phyloP scores from a whole-genome alignment of 2,797 vertebrate species.

The Anolis apletophallus region DNA sequence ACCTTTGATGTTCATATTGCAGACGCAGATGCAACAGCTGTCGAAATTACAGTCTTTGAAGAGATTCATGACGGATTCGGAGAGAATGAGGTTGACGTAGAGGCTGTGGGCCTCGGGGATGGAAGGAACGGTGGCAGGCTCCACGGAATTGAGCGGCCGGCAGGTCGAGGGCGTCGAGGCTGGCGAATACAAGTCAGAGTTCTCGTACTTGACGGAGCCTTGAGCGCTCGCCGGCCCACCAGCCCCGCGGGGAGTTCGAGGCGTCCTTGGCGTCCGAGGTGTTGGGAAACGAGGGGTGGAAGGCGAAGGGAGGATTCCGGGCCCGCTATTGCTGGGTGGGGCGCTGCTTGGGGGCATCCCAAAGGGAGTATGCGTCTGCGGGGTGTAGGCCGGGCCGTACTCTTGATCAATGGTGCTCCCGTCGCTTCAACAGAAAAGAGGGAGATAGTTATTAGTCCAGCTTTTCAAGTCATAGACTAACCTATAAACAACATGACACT shows the following conservation, averaged over 20 bases:
- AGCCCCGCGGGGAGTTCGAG: conserved; percentile 89
- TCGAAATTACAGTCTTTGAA: conserved; percentile 99
- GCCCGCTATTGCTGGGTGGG: conserved; percentile 91
- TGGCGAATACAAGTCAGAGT: conserved; percentile 96
- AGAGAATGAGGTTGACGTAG: conserved; percentile 98
- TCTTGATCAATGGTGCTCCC: conserved; percentile 95
- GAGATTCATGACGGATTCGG: conserved; percentile 97
- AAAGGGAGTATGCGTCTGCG: conserved; percentile 94
- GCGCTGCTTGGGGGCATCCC: conserved; percentile 91
- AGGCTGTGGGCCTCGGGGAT: conserved; percentile 98
- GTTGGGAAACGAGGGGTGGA: conserved; percentile 97
- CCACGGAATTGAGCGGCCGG: conserved; percentile 95
- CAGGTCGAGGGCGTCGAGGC: conserved; percentile 97
- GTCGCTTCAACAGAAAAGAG: conserved; percentile 82
- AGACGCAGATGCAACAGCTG: conserved; percentile 98
- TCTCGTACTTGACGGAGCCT: conserved; percentile 96
- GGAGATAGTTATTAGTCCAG: conserved; percentile 45
- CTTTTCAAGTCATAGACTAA: conserved; percentile 43
- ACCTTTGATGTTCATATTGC: conserved; percentile 99
- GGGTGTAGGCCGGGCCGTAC: conserved; percentile 93
- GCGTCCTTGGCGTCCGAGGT: conserved; percentile 93
- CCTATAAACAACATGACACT: background rate
- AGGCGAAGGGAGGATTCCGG: conserved; percentile 95
- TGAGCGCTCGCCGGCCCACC: conserved; percentile 95
- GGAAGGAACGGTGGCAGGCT: conserved; percentile 94